Conservation (phyloP, 1,140 invertebrate genomes). For the Cardiocondyla obscurior region DNA sequence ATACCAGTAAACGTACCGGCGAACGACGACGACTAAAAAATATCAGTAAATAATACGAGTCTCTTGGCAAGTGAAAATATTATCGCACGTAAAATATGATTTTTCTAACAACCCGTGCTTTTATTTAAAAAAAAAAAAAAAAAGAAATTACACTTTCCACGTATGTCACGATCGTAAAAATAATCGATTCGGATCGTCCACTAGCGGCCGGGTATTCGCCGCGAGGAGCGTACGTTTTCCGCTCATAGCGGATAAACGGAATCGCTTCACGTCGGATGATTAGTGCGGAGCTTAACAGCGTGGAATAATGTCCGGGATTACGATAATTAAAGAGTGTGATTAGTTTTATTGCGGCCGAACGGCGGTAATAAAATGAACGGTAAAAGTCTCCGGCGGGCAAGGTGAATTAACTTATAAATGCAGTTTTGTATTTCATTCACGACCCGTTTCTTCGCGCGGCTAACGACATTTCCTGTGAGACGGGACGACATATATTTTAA, state of each 20-base stretch:
- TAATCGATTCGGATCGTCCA: not conserved
- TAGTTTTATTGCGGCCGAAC: constrained; percentile 44
- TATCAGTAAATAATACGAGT: not conserved
- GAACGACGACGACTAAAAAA: not conserved
- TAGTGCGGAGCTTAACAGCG: constrained; percentile 64
- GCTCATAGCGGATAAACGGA: constrained; percentile 49
- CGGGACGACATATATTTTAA: not conserved
- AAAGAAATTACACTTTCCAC: constrained; percentile 3
- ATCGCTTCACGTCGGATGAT: constrained; percentile 62
- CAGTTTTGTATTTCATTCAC: constrained; percentile 20
- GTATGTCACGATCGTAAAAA: not conserved
- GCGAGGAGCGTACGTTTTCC: constrained; percentile 56
- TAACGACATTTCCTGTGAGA: constrained; percentile 4
- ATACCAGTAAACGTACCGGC: not conserved
- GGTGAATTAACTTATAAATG: constrained; percentile 48
- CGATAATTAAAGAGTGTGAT: constrained; percentile 53
- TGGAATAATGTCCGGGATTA: constrained; percentile 49
- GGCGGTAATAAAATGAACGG: constrained; percentile 34
- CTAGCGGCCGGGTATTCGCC: not conserved
- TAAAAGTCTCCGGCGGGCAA: constrained; percentile 10
- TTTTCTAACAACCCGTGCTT: not conserved
- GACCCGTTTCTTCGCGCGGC: not conserved
- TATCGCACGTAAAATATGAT: not conserved
- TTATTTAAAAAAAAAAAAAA: not conserved
- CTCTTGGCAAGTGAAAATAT: not conserved